These are phyloP conservation scores for Lasioglossum malachurum DNA, from an alignment of 2,888 invertebrate species.

Conservation along the genomic window DNA sequence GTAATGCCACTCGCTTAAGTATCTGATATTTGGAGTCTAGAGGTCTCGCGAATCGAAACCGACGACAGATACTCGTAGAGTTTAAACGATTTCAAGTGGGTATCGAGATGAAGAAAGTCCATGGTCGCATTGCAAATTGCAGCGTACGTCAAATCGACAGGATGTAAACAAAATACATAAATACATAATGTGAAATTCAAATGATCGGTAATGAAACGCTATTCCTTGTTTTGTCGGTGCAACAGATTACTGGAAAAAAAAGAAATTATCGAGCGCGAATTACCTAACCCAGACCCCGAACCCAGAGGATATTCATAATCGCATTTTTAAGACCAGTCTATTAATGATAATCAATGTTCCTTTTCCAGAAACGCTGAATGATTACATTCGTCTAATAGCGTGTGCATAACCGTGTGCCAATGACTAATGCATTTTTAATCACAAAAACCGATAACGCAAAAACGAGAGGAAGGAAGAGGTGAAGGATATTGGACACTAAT, in stretches of 20 bases:
- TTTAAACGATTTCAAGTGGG: not conserved
- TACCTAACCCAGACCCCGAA: not conserved
- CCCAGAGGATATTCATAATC: not conserved
- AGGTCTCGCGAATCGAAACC: not conserved
- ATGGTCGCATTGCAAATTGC: not conserved
- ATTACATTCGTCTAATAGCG: not conserved
- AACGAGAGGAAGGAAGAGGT: not conserved
- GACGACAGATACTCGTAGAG: not conserved
- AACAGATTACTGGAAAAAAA: not conserved
- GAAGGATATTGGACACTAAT: not conserved
- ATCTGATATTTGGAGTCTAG: not conserved
- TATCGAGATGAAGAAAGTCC: not conserved
- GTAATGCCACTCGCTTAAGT: conserved; percentile 8
- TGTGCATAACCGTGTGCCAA: not conserved
- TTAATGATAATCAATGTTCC: not conserved
- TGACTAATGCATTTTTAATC: not conserved
- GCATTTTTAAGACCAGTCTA: not conserved
- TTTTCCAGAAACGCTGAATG: not conserved
- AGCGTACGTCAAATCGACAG: not conserved
- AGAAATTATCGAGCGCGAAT: not conserved
- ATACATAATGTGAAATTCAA: not conserved
- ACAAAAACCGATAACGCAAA: not conserved
- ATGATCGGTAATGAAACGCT: not conserved
- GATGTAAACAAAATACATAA: not conserved
- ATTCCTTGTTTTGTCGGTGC: not conserved